Conservation (phyloP, 35 echinoderm and acorn worm species). For the Holothuria glaberrima region DNA sequence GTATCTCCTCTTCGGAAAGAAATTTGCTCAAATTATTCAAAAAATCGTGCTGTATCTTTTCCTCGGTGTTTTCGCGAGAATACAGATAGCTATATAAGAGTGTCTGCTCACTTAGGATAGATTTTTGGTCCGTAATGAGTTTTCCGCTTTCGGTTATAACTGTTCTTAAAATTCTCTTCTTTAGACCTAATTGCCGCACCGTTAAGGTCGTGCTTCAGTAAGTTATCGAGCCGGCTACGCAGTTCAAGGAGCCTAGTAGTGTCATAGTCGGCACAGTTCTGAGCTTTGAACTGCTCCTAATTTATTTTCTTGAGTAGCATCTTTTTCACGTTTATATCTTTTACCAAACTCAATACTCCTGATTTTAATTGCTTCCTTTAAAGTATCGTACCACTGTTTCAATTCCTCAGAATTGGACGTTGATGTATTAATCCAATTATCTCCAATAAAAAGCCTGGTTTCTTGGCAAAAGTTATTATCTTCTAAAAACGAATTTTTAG, state of each 20-base stretch:
- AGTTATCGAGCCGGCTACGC: neutral
- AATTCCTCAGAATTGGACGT: neutral
- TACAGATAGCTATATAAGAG: neutral
- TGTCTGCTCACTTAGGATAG: neutral
- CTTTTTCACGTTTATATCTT: slow-evolving; percentile 1
- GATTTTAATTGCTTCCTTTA: neutral
- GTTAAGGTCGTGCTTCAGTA: neutral
- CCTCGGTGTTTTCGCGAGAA: neutral
- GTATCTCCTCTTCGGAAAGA: neutral
- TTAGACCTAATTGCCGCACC: slow-evolving; percentile 9
- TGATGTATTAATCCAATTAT: neutral
- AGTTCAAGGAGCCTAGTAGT: neutral
- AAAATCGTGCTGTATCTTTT: neutral
- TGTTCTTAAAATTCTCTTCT: neutral
- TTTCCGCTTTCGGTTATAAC: neutral
- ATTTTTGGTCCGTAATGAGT: slow-evolving; percentile 1
- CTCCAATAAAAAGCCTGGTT: neutral
- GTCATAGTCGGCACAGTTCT: neutral
- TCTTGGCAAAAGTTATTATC: neutral
- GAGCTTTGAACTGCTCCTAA: neutral
- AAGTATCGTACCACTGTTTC: neutral
- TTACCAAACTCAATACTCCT: neutral
- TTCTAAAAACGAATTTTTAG: slow-evolving; percentile 25
- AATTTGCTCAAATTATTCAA: neutral
- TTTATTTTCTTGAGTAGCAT: neutral